Evolutionary conservation across 2,797 vertebrate species (phyloP), one percentile per base, ranked within the genome.

Genomic region (Halcyon smyrnensis): DNA sequence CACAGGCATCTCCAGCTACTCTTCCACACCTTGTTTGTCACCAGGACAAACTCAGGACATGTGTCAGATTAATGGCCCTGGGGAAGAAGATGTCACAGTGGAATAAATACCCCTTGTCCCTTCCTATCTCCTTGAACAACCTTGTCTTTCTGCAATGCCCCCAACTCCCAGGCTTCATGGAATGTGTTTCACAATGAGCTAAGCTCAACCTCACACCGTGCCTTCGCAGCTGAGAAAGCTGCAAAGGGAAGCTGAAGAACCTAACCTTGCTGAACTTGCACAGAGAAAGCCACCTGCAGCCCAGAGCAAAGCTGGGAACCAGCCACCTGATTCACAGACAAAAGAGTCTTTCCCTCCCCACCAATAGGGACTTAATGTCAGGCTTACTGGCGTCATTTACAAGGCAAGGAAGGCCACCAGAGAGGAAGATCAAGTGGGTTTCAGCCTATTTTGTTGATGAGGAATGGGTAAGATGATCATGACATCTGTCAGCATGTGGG

Each of bases 121-220:
- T 76, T 88, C 63, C 86, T 79, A 77, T 83, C 83, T 96, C 77
- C 74, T 84, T 86, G 83, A 86, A 95, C 89, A 94, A 90, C 87
- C 71, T 90, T 88, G 60, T 60, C 85, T 81, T 96, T 95, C 67
- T 93, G 86, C 83, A 95, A 96, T 24, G 27, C 77, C 94, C 57
- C 91, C 75, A 2, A 83, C 34, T 94, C 70, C 73, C 60, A 91
- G 65, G 34, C 54, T 89, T 84, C 73, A 84, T 45, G 63, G 90
- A 93, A 94, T 80, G 69, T 34, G 89, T 90, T 95, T 91, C 95
- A 95, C 1, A 12, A 92, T 73, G 90, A 95, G 86, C 88, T 90
- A 84, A 87, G 73, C 90, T 89, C 84, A 96, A 88, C 91, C 89
- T 96, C 92, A 80, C 89, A 95, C 91, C 85, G 84, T 78, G 32